Evolutionary conservation across 2,797 vertebrate species (phyloP).

Genomic region (Mico argentatus): DNA sequence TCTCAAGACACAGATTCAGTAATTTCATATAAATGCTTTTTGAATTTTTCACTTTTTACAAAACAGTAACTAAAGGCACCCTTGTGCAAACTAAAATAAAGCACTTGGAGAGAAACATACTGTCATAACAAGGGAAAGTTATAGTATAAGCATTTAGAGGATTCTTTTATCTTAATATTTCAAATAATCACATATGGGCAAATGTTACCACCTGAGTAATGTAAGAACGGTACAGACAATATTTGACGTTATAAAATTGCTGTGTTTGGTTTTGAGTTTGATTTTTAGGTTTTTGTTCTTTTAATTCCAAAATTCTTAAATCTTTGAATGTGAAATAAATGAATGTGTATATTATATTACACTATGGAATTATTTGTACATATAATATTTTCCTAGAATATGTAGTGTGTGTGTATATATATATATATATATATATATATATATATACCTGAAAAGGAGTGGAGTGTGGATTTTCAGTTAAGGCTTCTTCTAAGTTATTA

Average conservation of each 20-base stretch:
- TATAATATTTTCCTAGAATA: background rate
- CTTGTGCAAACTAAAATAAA: background rate
- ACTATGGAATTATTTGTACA: background rate
- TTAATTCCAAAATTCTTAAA: constrained; percentile 32
- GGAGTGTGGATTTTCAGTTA: background rate
- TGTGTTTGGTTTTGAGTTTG: background rate
- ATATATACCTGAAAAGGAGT: background rate
- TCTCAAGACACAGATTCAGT: background rate
- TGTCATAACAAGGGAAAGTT: background rate
- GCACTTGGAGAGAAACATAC: background rate
- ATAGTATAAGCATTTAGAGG: constrained; percentile 11
- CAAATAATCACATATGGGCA: constrained; percentile 23
- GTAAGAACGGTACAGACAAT: background rate
- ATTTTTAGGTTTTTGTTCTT: background rate
- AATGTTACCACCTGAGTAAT: background rate
- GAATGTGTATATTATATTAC: constrained; percentile 25
- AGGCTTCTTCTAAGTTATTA: background rate
- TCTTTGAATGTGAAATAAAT: constrained; percentile 25
- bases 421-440: background rate
- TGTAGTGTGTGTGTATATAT: background rate
- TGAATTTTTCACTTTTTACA: constrained; percentile 38
- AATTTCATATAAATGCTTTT: background rate
- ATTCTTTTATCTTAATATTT: background rate
- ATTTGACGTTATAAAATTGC: background rate
- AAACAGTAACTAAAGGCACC: background rate